These are phyloP conservation scores for Xiphias gladius DNA, from an alignment of 2,113 vertebrate species.

Conservation along the genomic window DNA sequence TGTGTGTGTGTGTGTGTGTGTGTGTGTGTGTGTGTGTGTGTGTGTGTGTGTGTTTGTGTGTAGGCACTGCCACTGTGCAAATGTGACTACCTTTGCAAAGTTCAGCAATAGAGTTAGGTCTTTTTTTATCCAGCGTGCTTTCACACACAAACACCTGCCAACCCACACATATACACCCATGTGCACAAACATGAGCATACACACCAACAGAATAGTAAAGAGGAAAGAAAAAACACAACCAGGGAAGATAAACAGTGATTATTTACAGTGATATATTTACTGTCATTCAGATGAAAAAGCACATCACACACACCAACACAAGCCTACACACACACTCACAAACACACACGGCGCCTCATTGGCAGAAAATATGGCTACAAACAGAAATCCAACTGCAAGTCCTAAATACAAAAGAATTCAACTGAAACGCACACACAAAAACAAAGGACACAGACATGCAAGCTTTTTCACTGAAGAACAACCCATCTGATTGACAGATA, in stretches of 20 bases:
- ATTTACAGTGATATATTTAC: conserved; percentile 44
- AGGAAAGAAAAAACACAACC: not conserved
- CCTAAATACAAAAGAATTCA: not conserved
- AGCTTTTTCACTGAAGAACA: conserved; percentile 27
- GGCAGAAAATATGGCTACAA: not conserved
- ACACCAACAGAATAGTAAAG: not conserved
- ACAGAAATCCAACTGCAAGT: not conserved
- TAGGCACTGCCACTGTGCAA: not conserved
- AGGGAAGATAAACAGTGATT: conserved; percentile 40
- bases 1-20: conserved; percentile 17
- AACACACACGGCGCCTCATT: not conserved
- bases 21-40: conserved; percentile 30
- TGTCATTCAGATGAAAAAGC: conserved; percentile 34
- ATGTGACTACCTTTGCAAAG: conserved; percentile 58
- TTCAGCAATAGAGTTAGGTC: conserved; percentile 37
- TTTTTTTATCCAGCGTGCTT: conserved; percentile 33
- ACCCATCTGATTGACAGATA: conserved; percentile 63
- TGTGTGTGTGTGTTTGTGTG: conserved; percentile 16
- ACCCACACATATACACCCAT: not conserved
- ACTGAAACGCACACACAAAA: conserved; percentile 2
- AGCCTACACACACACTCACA: not conserved
- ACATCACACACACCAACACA: not conserved
- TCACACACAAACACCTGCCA: conserved; percentile 18
- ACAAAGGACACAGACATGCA: conserved; percentile 20
- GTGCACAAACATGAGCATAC: not conserved